Base-by-base conservation (phyloP, 2,888 invertebrate genomes). In the Julus scanicus region DNA sequence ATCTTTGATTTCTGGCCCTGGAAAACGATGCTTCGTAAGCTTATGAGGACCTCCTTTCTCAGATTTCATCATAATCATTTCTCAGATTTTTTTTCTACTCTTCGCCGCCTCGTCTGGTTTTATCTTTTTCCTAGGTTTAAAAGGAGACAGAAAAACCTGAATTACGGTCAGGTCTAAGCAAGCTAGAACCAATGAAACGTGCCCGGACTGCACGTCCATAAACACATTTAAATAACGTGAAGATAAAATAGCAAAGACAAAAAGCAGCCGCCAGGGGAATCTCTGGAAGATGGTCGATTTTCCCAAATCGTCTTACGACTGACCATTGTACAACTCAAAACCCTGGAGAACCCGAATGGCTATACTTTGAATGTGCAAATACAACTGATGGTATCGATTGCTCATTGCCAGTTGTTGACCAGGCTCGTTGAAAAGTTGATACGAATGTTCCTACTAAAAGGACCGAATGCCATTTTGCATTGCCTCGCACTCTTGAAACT, bases 311-410 rank as follows among this genome's bases (percentile, higher is more conserved):
- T 11, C 20, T 20, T 29, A 29, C 71, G 20, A 20, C 29, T 71
- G 29, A 29, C 71, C 71, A 29, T 9, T 29, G 9, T 8, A 20
- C 71, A 20, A 13, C 20, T 3, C 44, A 20, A 63, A n/a, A 63
- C 63, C 6, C 20, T 63, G 37, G 13, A 4, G 29, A 11, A 29
- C 13, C 37, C 37, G 80, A 80, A 80, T 80, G 80, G 37, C 80
- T 37, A n/a, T n/a, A 80, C 80, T 37, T 37, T 37, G 80, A 37
- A 29, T 39, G 37, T 37, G 80, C 37, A 37, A 80, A 80, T 39
- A 80, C 80, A 39, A 15, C 80, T 15, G 71, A 71, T 71, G 80
- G 80, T 80, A 80, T 80, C 80, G 80, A 80, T 80, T 80, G 9
- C 11, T 29, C 80, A 80, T 39, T 37, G 9, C 80, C 37, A 37